Percentiles rank a stretch among this genome's conserved stretches.
These are phyloP conservation scores for Zygogramma bicolorata DNA, from an alignment of 2,888 invertebrate species.

Conservation along the genomic window DNA sequence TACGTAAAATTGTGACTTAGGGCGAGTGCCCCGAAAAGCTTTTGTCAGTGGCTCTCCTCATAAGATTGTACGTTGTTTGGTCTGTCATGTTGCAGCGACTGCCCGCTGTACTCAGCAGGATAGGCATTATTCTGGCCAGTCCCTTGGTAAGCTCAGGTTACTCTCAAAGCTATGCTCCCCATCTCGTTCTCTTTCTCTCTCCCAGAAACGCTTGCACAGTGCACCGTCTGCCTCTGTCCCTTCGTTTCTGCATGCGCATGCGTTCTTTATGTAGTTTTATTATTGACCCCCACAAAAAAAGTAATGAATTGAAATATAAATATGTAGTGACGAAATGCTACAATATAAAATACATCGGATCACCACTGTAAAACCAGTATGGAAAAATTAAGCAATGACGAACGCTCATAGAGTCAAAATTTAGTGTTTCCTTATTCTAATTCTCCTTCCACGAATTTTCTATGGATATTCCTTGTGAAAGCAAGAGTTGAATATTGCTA, in stretches of 20 bases:
- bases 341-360: too few relatives aligned
- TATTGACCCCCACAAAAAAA: too few relatives aligned
- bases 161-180: conserved; percentile 50
- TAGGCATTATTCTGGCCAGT: conserved; percentile 96
- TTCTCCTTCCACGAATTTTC: too few relatives aligned
- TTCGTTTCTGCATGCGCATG: conserved; percentile 49
- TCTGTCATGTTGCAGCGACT: conserved; percentile 88
- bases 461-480: too few relatives aligned
- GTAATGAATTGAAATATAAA: too few relatives aligned
- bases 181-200: conserved; percentile 24
- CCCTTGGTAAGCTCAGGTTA: conserved; percentile 84
- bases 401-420: too few relatives aligned
- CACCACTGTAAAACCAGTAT: too few relatives aligned
- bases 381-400: too few relatives aligned
- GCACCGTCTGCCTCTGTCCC: conserved; percentile 24
- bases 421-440: too few relatives aligned
- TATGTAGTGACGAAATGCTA: too few relatives aligned
- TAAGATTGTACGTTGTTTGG: conserved; percentile 66
- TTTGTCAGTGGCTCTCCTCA: conserved; percentile 55
- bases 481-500: too few relatives aligned
- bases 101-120: conserved; percentile 95
- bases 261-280: conserved; percentile 39
- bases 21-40: conserved; percentile 39
- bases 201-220: conserved; percentile 11
- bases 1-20: conserved; percentile 33